Evolutionary conservation across 1,140 invertebrate genomes (phyloP).

Genomic region (Lanistes nyassanus): DNA sequence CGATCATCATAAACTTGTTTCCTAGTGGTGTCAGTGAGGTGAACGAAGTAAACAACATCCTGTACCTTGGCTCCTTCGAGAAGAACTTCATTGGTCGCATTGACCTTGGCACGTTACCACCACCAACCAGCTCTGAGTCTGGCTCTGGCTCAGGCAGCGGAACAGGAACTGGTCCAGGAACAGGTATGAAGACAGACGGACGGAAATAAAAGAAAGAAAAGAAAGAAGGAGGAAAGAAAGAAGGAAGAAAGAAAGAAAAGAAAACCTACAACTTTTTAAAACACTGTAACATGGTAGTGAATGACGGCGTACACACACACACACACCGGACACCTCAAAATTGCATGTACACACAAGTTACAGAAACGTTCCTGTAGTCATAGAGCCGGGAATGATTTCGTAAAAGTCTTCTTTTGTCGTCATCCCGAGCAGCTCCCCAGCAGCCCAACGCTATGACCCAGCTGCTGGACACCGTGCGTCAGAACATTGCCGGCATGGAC

Average conservation of each 20-base stretch:
- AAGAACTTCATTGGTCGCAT: slow-evolving; percentile 3
- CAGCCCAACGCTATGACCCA: neutral
- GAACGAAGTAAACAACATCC: slow-evolving; percentile 57
- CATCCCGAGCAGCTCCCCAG: neutral
- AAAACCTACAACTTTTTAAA: neutral
- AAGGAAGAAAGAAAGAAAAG: neutral
- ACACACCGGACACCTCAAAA: neutral
- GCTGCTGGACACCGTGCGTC: neutral
- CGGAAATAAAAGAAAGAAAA: neutral
- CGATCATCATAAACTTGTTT: too few relatives aligned
- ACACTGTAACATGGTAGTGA: neutral
- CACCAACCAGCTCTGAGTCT: neutral
- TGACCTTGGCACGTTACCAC: neutral
- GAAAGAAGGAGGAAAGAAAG: neutral
- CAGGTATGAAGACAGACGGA: neutral
- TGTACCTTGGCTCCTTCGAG: slow-evolving; percentile 72
- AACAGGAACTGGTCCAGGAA: neutral
- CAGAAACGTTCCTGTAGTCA: too few relatives aligned
- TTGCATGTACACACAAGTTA: neutral
- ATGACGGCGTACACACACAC: slow-evolving; percentile 12
- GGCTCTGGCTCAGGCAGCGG: neutral
- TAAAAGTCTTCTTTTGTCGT: neutral
- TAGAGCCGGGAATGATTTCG: neutral
- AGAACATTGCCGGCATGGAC: neutral
- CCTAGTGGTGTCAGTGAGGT: slow-evolving; percentile 59